These are phyloP conservation scores for Drosophila neonasuta DNA, from an alignment of 2,888 invertebrate genomes.

Conservation along the genomic window DNA sequence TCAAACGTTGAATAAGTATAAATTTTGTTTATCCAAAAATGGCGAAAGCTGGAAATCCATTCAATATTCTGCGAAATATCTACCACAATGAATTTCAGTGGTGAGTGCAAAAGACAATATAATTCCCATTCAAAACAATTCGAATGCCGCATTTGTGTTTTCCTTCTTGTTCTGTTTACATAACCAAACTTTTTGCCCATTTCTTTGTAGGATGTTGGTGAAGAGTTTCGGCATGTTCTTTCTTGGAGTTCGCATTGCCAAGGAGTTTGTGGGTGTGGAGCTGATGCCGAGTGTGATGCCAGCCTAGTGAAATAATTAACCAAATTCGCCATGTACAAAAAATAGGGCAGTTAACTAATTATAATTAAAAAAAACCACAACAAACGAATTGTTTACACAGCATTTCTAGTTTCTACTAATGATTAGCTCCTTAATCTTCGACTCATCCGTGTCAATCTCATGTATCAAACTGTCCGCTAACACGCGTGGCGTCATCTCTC, in stretches of 20 bases:
- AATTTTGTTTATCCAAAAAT: constrained; percentile 81
- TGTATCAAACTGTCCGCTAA: constrained; percentile 91
- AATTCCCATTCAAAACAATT: neutral
- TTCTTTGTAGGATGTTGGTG: constrained; percentile 86
- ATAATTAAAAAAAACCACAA: constrained; percentile 45
- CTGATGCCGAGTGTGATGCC: constrained; percentile 85
- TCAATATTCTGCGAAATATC: constrained; percentile 85
- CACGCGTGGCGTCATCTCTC: constrained; percentile 88
- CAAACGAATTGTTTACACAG: constrained; percentile 43
- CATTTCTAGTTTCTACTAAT: constrained; percentile 50
- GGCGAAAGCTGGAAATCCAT: constrained; percentile 84
- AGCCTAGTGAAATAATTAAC: constrained; percentile 39
- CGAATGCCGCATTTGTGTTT: constrained; percentile 8
- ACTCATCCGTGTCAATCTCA: constrained; percentile 87
- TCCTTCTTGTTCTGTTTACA: constrained; percentile 31
- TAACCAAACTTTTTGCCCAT: constrained; percentile 55
- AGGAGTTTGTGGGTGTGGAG: constrained; percentile 89
- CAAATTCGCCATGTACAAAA: constrained; percentile 49
- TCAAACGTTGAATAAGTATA: constrained; percentile 23
- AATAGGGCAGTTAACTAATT: constrained; percentile 60
- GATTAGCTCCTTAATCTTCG: constrained; percentile 81
- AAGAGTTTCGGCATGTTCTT: constrained; percentile 91
- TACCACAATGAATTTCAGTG: constrained; percentile 91
- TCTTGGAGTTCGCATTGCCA: constrained; percentile 89
- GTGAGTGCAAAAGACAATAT: constrained; percentile 83